Conservation (phyloP, 2,888 invertebrate species). For the Drosophila merina region DNA sequence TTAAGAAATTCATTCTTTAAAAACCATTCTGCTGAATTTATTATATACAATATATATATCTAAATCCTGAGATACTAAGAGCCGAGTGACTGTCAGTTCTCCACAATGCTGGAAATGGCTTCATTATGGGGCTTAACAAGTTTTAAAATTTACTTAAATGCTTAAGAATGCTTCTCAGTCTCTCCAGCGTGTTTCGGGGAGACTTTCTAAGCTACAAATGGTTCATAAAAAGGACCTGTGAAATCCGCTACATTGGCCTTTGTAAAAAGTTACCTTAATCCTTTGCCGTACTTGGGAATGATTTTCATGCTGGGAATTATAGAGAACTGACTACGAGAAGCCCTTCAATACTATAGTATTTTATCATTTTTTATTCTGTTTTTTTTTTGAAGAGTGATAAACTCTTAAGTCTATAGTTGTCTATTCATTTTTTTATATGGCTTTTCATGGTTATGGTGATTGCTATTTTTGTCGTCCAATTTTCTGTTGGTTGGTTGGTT, state of each 20-base stretch:
- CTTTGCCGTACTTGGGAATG: slow-evolving; percentile 69
- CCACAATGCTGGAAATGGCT: slow-evolving; percentile 55
- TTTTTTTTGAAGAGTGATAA: slow-evolving; percentile 1
- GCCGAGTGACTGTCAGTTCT: slow-evolving; percentile 12
- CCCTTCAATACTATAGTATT: background rate
- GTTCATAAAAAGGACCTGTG: slow-evolving; percentile 15
- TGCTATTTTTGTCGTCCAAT: slow-evolving; percentile 38
- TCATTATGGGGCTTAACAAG: slow-evolving; percentile 73
- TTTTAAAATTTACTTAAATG: slow-evolving; percentile 76
- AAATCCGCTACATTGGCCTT: slow-evolving; percentile 29
- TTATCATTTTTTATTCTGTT: too few relatives aligned
- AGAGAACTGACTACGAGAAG: background rate
- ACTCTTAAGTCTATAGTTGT: slow-evolving; percentile 1
- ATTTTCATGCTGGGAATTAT: slow-evolving; percentile 72
- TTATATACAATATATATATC: background rate
- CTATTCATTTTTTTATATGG: slow-evolving; percentile 8
- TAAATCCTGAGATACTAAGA: background rate
- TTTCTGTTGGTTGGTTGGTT: slow-evolving; percentile 33
- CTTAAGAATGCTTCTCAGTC: slow-evolving; percentile 51
- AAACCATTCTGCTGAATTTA: background rate
- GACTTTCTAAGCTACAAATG: slow-evolving; percentile 28
- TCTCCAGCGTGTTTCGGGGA: background rate
- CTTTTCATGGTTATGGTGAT: slow-evolving; percentile 17
- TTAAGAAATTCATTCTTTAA: slow-evolving; percentile 49
- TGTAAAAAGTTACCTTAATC: slow-evolving; percentile 73